Evolutionary conservation across 2,797 vertebrate genomes (phyloP).

Genomic region (Epinephelus coioides): DNA sequence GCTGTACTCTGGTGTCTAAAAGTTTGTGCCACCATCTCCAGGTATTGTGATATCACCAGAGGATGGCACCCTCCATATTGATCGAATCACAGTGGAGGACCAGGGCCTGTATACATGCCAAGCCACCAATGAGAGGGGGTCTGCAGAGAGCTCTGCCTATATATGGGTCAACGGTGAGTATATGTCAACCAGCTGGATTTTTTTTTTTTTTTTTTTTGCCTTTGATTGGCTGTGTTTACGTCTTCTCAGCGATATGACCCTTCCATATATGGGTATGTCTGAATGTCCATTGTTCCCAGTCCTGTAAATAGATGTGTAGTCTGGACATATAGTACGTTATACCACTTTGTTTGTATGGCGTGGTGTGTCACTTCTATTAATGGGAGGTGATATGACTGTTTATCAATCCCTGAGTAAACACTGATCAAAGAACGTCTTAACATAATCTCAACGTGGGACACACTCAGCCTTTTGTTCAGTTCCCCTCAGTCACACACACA

Average conservation of each 20-base stretch:
- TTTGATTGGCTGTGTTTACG: constrained; percentile 41
- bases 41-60: constrained; percentile 92
- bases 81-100: constrained; percentile 92
- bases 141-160: constrained; percentile 89
- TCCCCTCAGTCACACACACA: constrained; percentile 39
- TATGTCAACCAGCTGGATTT: constrained; percentile 4
- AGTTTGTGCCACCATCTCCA: constrained; percentile 57
- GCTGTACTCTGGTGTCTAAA: neutral
- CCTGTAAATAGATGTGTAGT: constrained; percentile 53
- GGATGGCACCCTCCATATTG: constrained; percentile 91
- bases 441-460: constrained; percentile 26
- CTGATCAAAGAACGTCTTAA: constrained; percentile 52
- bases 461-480: constrained; percentile 61
- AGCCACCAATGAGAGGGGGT: constrained; percentile 92
- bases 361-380: constrained; percentile 54
- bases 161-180: constrained; percentile 92
- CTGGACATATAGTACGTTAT: constrained; percentile 25
- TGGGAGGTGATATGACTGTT: constrained; percentile 56
- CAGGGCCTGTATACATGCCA: constrained; percentile 93
- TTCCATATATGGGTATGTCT: constrained; percentile 60
- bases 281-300: constrained; percentile 60
- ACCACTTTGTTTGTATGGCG: constrained; percentile 33
- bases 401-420: constrained; percentile 57
- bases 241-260: constrained; percentile 28
- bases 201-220: neutral